These are phyloP conservation scores for Dromiciops gliroides DNA, from an alignment of 2,113 vertebrate genomes.

Conservation along the genomic window DNA sequence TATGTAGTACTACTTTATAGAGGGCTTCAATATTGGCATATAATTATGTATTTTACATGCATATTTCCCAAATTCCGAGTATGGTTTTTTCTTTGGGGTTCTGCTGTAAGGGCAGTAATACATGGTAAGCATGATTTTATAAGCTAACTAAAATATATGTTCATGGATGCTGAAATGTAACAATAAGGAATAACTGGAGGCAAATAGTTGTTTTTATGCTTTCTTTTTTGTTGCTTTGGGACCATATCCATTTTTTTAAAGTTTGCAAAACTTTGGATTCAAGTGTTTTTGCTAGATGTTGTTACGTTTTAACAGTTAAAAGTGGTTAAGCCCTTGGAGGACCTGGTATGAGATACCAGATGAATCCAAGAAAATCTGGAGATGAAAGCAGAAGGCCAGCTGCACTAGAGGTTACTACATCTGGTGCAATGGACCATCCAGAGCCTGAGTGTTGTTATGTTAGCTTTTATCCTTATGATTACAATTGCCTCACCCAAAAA, in stretches of 20 bases:
- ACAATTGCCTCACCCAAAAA: no score
- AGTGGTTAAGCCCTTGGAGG: neutral
- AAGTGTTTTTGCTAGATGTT: constrained; percentile 49
- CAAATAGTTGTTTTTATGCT: constrained; percentile 61
- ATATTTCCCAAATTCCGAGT: constrained; percentile 48
- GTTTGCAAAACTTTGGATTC: constrained; percentile 68
- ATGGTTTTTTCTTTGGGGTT: constrained; percentile 2
- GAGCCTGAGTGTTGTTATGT: neutral
- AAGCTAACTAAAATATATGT: constrained; percentile 54
- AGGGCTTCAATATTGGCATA: neutral
- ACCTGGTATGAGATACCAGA: neutral
- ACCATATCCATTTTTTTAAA: constrained; percentile 63
- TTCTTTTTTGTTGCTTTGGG: constrained; percentile 51
- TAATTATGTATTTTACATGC: constrained; percentile 34
- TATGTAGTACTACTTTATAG: neutral
- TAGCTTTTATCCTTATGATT: no score
- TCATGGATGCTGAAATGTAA: constrained; percentile 65
- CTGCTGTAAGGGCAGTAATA: constrained; percentile 72
- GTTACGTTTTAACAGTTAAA: constrained; percentile 72
- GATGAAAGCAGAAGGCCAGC: neutral
- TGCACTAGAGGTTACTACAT: neutral
- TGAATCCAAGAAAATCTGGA: neutral
- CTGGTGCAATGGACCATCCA: neutral
- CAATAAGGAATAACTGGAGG: neutral
- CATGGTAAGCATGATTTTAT: constrained; percentile 63